Percentiles rank a stretch among this genome's conserved stretches.
These are phyloP conservation scores for Sanderia malayensis DNA, from an alignment of 30 jellyfish, hydroid and myxozoan genomes.

Conservation along the genomic window DNA sequence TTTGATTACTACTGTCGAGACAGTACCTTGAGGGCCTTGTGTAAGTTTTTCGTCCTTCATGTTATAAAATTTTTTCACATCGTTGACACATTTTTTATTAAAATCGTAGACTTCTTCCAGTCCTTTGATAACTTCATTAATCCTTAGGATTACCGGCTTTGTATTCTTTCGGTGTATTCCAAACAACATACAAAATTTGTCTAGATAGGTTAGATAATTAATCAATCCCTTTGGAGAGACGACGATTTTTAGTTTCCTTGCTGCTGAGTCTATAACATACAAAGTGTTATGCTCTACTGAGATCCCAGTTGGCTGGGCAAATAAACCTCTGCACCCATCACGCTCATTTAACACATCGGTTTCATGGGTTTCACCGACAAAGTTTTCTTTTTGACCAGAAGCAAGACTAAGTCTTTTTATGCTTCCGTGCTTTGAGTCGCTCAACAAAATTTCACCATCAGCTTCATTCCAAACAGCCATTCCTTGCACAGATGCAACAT, in stretches of 20 bases:
- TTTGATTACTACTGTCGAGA: conserved; percentile 30
- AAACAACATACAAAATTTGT: conserved; percentile 17
- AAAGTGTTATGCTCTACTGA: conserved; percentile 13
- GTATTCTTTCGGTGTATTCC: conserved; percentile 17
- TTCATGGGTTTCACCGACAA: conserved; percentile 15
- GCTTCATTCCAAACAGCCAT: conserved; percentile 30
- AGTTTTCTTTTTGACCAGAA: conserved; percentile 22
- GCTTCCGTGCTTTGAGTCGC: conserved; percentile 37
- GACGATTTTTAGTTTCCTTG: conserved; percentile 9
- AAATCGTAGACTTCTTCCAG: conserved; percentile 17
- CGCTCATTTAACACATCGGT: conserved; percentile 21
- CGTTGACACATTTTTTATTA: conserved; percentile 22
- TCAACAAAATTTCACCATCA: conserved; percentile 17
- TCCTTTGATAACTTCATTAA: conserved; percentile 14
- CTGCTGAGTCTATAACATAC: conserved; percentile 30
- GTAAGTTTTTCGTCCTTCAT: conserved; percentile 29
- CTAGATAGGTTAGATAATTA: conserved; percentile 6
- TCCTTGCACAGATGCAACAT: conserved; percentile 41
- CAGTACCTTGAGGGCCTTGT: conserved; percentile 40
- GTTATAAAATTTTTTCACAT: conserved; percentile 16
- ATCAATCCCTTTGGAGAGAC: conserved; percentile 18
- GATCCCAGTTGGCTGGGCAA: conserved; percentile 51
- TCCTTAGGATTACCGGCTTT: conserved; percentile 18
- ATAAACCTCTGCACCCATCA: conserved; percentile 39
- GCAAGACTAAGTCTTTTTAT: conserved; percentile 15